Evolutionary conservation across 2,113 vertebrate species (phyloP).

Genomic region (Channa argus): DNA sequence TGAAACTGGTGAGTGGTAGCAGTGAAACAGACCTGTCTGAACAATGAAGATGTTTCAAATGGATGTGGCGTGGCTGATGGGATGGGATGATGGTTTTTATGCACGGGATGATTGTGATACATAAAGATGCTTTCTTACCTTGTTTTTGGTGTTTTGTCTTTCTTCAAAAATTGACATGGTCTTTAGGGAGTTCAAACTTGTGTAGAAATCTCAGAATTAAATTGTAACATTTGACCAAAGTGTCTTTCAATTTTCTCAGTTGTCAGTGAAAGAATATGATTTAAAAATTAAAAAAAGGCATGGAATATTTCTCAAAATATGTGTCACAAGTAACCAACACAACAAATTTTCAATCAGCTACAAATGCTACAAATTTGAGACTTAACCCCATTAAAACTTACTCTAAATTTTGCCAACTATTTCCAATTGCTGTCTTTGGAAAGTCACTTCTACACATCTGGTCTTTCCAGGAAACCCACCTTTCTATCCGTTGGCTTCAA

Average conservation of each 20-base stretch:
- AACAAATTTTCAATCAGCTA: no score
- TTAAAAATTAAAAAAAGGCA: background rate
- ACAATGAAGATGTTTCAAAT: constrained; percentile 60
- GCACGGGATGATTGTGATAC: constrained; percentile 64
- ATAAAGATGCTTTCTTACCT: constrained; percentile 56
- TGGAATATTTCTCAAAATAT: constrained; percentile 9
- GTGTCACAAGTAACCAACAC: constrained; percentile 11
- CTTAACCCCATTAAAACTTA: constrained; percentile 31
- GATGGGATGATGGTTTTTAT: constrained; percentile 60
- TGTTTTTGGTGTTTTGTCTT: constrained; percentile 12
- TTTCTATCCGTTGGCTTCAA: constrained; percentile 42
- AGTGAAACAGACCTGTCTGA: constrained; percentile 41
- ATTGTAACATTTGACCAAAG: background rate
- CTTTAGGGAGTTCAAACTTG: constrained; percentile 1
- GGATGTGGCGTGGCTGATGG: constrained; percentile 39
- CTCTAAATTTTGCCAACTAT: constrained; percentile 34
- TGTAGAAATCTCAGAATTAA: constrained; percentile 5
- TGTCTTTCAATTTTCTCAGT: background rate
- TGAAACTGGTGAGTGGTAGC: constrained; percentile 40
- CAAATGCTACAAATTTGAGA: constrained; percentile 5
- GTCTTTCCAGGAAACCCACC: constrained; percentile 56
- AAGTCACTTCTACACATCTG: constrained; percentile 23
- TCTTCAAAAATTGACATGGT: background rate
- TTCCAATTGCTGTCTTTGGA: constrained; percentile 30
- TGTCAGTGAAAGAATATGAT: background rate